Evolutionary conservation across 2,797 vertebrate species (phyloP), one percentile per base, ranked within the genome.

Genomic region (Hozukius guyotensis): DNA sequence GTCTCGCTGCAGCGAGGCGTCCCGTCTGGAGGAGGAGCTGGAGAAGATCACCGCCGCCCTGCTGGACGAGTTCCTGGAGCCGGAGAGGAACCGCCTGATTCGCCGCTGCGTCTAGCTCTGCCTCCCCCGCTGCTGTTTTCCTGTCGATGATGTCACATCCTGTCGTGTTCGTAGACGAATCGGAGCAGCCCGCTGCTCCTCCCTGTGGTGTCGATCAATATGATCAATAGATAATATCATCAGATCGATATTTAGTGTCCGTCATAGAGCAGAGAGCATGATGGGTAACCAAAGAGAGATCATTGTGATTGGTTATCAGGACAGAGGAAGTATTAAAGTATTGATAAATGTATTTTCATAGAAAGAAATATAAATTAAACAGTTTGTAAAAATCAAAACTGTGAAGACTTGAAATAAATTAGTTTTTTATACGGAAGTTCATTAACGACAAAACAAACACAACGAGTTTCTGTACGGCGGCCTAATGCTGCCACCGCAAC

Each of bases 51-150:
- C 97, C 0, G 89, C 88, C 0, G 93, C 95, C 68, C 84, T 99
- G 71, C 91, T 99, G 53, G 96, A 96, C 29, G 90, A 98, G 82
- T 99, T 97, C 85, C 96, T 99, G 12, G 95, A 99, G 64, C 98
- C 98, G 0, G 96, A 95, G 66, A 97, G 95, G 94, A 99, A 99
- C 27, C 92, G 96, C 80, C 95, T 99, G 82, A 94, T 93, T 82
- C 95, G 96, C 89, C 97, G 97, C 81, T 92, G 89, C 0, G 32
- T 93, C 1, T 99, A 95, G 87, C 63, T 14, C 74, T 27, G 20
- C 81, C 76, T 32, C 49, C 4, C 53, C 24, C 11, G 25, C 53
- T 14, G 49, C 69, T 29, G 42, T 38, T 61, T 63, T 55, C 31
- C 56, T 60, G 57, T 6, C 25, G 34, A 16, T 78, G 78, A 76